A percentile compares a stretch with the other conserved stretches of the same genome.
phyloP scores from a whole-genome alignment of 2,888 invertebrate species.

The Strigamia transsilvanica region DNA sequence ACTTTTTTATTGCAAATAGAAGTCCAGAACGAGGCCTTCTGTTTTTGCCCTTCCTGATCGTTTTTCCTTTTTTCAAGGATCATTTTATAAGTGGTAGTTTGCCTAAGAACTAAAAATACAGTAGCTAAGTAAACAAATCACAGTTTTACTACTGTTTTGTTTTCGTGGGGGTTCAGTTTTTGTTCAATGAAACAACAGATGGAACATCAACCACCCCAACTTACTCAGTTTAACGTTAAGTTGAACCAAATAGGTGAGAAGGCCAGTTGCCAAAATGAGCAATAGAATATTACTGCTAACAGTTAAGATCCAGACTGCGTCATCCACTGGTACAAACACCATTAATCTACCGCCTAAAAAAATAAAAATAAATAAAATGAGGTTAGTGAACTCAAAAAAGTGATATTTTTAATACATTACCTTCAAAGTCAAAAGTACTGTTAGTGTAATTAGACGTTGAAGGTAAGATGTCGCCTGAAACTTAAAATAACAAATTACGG shows the following conservation, averaged over 20 bases:
- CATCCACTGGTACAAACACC: slow-evolving; percentile 50
- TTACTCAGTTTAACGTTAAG: slow-evolving; percentile 48
- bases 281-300: slow-evolving; percentile 11
- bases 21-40: background rate
- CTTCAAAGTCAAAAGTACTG: background rate
- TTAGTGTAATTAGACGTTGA: background rate
- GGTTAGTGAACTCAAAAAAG: slow-evolving; percentile 22
- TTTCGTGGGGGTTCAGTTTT: background rate
- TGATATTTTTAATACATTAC: background rate
- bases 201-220: background rate
- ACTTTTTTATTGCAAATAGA: slow-evolving; percentile 2
- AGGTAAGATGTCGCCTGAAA: background rate
- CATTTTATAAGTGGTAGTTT: slow-evolving; percentile 53
- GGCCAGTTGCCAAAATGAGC: slow-evolving; percentile 35
- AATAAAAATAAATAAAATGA: background rate
- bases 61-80: slow-evolving; percentile 40
- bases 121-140: background rate
- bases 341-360: slow-evolving; percentile 26
- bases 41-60: background rate
- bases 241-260: slow-evolving; percentile 52
- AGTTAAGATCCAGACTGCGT: background rate
- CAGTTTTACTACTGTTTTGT: background rate
- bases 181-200: background rate
- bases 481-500: background rate
- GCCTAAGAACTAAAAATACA: slow-evolving; percentile 49